Base-by-base conservation (phyloP, 2,113 vertebrate species). In the Coptodon rendalli region DNA sequence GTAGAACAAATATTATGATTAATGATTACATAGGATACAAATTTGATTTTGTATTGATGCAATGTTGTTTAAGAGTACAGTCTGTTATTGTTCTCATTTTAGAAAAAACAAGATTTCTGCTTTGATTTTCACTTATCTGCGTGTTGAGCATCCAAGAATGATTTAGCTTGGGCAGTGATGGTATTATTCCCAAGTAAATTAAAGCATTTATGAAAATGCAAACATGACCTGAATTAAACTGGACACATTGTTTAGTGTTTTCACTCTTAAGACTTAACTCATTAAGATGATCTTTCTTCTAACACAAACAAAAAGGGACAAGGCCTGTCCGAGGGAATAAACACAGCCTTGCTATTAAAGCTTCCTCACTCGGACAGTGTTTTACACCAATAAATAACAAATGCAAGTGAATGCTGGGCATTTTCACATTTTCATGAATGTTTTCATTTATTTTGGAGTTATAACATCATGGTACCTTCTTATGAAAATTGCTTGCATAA, bases 1-100 rank as follows among this genome's bases (percentile, higher is more conserved):
- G 89, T 80, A 91, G 84, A 66, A 92, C 89, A 91, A 91, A 95
- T 93, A 90, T 92, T 92, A 89, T 89, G 93, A 95, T 94, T 93
- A 92, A 94, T 91, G 84, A 93, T 93, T 90, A 86, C 24, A 76
- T 86, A 87, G 24, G 83, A 85, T 87, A 38, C 63, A 38, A 38
- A 59, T 91, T 82, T 89, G 76, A 94, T 90, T 81, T 63, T 81
- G 50, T 40, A 71, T 71, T 87, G 84, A 66, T 73, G 71, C 36
- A 80, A 45, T 86, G 68, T 40, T 68, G 59, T 86, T 89, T 50
- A 86, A 86, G 89, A 38, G 50, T 73, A 66, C 63, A 63, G 36
- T 12, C n/a, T 34, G n/a, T 27, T 56, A 48, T 57, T 81, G 50
- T 66, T 79, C 7, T 52, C 45, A n/a, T 34, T 52, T 34, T 31